Evolutionary conservation across 2,888 invertebrate species (phyloP).

Genomic region (Mythimna impura): DNA sequence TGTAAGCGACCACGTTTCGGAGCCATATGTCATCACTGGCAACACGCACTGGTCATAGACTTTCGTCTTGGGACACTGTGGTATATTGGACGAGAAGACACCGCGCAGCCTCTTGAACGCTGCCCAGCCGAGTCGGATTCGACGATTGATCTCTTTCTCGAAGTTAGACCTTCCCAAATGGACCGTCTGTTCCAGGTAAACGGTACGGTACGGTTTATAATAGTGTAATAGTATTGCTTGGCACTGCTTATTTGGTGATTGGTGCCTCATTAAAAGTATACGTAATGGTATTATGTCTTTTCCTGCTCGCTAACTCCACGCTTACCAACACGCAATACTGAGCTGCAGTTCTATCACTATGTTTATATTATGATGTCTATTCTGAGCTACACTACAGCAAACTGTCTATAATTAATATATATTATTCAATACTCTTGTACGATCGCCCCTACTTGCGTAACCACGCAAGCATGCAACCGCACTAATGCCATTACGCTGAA

Average conservation of each 20-base stretch:
- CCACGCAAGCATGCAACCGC: conserved; percentile 49
- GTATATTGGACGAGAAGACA: too few relatives aligned
- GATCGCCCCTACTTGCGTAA: conserved; percentile 31
- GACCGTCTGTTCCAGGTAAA: too few relatives aligned
- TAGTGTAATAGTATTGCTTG: conserved; percentile 25
- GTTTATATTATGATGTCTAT: conserved; percentile 44
- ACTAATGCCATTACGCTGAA: conserved; percentile 63
- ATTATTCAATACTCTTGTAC: conserved; percentile 43
- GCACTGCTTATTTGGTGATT: conserved; percentile 5
- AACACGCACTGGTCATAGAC: too few relatives aligned
- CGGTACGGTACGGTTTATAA: too few relatives aligned
- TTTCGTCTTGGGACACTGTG: too few relatives aligned
- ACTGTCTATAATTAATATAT: conserved; percentile 39
- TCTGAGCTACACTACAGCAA: conserved; percentile 38
- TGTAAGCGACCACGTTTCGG: too few relatives aligned
- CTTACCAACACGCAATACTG: conserved; percentile 32
- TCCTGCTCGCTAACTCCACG: conserved; percentile 21
- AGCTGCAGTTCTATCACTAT: conserved; percentile 13
- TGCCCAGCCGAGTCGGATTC: too few relatives aligned
- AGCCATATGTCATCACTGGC: too few relatives aligned
- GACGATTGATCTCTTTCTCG: too few relatives aligned
- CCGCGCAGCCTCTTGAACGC: too few relatives aligned
- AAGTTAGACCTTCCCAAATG: too few relatives aligned
- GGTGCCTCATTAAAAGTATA: conserved; percentile 17
- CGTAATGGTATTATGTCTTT: conserved; percentile 38